phyloP scores from a whole-genome alignment of 2,797 vertebrate genomes.

The Sebastes steindachneri region DNA sequence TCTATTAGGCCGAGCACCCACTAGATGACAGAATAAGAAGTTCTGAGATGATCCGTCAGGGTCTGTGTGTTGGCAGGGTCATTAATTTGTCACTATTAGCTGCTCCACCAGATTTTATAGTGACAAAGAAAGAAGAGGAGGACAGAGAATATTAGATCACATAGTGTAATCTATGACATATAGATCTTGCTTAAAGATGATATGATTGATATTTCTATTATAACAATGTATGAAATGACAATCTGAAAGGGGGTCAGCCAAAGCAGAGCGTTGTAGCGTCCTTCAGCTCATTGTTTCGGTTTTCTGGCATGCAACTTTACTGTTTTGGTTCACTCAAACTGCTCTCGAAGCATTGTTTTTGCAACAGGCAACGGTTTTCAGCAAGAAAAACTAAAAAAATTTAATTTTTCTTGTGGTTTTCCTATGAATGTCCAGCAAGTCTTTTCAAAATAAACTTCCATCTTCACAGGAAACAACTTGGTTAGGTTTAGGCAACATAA shows the following conservation, averaged over 20 bases:
- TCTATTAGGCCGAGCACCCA: slow-evolving; percentile 48
- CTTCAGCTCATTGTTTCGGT: not conserved
- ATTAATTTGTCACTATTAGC: slow-evolving; percentile 51
- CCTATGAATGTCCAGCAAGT: no score
- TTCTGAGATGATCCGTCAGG: slow-evolving; percentile 43
- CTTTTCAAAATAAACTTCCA: no score
- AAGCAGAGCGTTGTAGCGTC: not conserved
- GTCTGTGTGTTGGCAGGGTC: slow-evolving; percentile 16
- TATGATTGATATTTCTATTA: not conserved
- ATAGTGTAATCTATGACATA: not conserved
- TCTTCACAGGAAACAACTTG: no score
- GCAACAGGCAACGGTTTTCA: no score
- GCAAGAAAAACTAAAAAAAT: no score
- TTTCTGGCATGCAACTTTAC: not conserved
- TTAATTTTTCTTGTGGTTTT: no score
- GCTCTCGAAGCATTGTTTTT: no score
- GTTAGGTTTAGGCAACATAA: no score
- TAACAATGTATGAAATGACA: not conserved
- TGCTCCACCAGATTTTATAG: slow-evolving; percentile 9
- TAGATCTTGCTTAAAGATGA: not conserved
- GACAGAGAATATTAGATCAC: not conserved
- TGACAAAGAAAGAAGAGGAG: not conserved
- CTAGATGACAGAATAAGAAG: slow-evolving; percentile 43
- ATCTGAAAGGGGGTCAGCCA: not conserved
- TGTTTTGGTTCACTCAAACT: not conserved